Evolutionary conservation across 1,140 invertebrate genomes (phyloP).

Genomic region (Atta cephalotes): DNA sequence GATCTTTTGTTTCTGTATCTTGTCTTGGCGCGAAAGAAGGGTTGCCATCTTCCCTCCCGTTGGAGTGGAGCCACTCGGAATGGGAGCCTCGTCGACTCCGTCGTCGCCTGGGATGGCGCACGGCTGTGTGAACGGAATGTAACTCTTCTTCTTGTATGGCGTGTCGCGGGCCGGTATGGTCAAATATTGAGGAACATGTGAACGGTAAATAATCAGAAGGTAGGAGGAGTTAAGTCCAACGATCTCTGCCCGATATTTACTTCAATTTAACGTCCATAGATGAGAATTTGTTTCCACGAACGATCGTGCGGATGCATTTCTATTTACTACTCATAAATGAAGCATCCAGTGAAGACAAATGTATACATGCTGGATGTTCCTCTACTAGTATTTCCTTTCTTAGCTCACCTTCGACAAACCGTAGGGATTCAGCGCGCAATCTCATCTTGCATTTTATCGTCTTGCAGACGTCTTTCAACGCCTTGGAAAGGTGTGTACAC

Average conservation of each 20-base stretch:
- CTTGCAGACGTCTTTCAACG: not conserved
- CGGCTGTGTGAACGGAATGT: constrained; percentile 32
- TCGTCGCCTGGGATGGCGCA: constrained; percentile 16
- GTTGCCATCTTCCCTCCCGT: constrained; percentile 36
- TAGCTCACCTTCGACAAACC: not conserved
- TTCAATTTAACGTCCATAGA: constrained; percentile 45
- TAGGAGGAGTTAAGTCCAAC: constrained; percentile 27
- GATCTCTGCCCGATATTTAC: constrained; percentile 32
- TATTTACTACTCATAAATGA: constrained; percentile 52
- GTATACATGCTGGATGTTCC: not conserved
- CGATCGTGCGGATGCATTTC: constrained; percentile 41
- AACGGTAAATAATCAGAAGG: constrained; percentile 69
- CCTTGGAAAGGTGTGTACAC: not conserved
- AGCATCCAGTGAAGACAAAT: constrained; percentile 6
- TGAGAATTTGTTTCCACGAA: constrained; percentile 52
- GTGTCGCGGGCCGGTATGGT: constrained; percentile 18
- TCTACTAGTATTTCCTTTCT: not conserved
- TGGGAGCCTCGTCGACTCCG: constrained; percentile 30
- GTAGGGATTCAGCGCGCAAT: constrained; percentile 10
- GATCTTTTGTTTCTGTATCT: constrained; percentile 75
- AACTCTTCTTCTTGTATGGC: constrained; percentile 43
- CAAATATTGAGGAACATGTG: constrained; percentile 71
- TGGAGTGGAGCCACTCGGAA: constrained; percentile 43
- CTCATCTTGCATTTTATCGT: constrained; percentile 10
- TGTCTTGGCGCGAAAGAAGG: constrained; percentile 58